phyloP scores from a whole-genome alignment of 2,888 invertebrate genomes.

The Oscheius onirici region DNA sequence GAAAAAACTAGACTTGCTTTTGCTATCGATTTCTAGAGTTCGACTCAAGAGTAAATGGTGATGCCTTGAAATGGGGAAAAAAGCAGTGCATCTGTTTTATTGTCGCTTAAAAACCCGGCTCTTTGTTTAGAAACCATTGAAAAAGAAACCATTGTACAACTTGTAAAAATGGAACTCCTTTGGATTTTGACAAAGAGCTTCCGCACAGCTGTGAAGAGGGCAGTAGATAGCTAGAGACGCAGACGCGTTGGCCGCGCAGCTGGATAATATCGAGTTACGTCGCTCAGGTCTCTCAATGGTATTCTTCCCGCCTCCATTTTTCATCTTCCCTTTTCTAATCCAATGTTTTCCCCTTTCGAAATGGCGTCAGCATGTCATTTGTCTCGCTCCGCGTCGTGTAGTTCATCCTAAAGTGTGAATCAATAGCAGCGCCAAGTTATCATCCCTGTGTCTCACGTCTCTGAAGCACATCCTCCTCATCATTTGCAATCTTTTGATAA shows the following conservation, averaged over 20 bases:
- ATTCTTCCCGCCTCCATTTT: background rate
- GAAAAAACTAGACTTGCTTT: background rate
- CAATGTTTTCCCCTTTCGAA: background rate
- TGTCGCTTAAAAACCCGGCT: too few species aligned
- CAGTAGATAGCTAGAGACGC: slow-evolving; percentile 10
- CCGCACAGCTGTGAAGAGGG: slow-evolving; percentile 2
- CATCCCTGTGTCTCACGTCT: background rate
- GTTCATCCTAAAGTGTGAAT: background rate
- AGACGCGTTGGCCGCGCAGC: slow-evolving; percentile 10
- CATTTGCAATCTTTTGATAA: too few species aligned
- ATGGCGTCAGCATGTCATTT: background rate
- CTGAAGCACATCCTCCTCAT: too few species aligned
- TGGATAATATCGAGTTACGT: slow-evolving; percentile 20
- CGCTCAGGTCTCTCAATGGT: background rate
- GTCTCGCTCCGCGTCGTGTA: background rate
- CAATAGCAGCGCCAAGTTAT: background rate
- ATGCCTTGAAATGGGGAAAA: too few species aligned
- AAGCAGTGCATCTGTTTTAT: too few species aligned
- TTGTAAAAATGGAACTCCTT: too few species aligned
- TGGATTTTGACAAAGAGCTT: too few species aligned
- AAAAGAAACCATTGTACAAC: too few species aligned
- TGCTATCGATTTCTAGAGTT: background rate
- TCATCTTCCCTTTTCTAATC: background rate
- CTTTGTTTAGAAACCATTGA: too few species aligned
- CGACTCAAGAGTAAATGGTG: background rate